These are phyloP conservation scores for Benthosema pterotum DNA, from an alignment of 2,797 vertebrate species.

Conservation along the genomic window DNA sequence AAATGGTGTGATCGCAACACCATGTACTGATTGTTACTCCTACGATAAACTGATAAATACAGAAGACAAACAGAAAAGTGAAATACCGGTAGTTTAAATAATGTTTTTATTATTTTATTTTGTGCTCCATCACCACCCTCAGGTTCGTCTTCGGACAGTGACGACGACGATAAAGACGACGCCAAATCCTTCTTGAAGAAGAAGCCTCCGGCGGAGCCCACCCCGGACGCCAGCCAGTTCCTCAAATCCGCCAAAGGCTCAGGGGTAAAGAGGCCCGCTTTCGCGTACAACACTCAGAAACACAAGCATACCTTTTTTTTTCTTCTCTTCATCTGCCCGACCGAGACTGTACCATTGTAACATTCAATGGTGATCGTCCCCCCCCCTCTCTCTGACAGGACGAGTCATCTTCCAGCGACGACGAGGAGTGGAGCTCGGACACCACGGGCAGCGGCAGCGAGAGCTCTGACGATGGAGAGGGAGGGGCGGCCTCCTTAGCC, in stretches of 20 bases:
- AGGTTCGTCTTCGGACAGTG: slow-evolving; percentile 77
- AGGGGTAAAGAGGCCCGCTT: slow-evolving; percentile 70
- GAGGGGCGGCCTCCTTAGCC: slow-evolving; percentile 81
- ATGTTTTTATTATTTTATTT: no score
- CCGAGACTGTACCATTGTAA: slow-evolving; percentile 9
- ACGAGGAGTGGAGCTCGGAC: slow-evolving; percentile 87
- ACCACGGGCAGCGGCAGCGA: slow-evolving; percentile 83
- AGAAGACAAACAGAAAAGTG: no score
- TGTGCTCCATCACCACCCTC: slow-evolving; percentile 6
- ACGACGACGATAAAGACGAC: slow-evolving; percentile 69
- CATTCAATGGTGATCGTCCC: not conserved
- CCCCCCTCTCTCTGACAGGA: slow-evolving; percentile 57
- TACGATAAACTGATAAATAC: no score
- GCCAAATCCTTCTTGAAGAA: slow-evolving; percentile 88
- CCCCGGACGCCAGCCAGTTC: slow-evolving; percentile 83
- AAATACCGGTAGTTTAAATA: no score
- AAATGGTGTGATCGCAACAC: no score
- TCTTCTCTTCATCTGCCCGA: not conserved
- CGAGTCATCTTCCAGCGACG: slow-evolving; percentile 84
- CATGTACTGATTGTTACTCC: no score
- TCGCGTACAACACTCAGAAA: not conserved
- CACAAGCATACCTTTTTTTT: not conserved
- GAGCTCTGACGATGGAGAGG: slow-evolving; percentile 85
- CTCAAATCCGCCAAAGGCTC: slow-evolving; percentile 81
- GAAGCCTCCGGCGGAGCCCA: slow-evolving; percentile 76